phyloP scores from a whole-genome alignment of 2,888 invertebrate species.

The Glyphotaelius pellucidus region DNA sequence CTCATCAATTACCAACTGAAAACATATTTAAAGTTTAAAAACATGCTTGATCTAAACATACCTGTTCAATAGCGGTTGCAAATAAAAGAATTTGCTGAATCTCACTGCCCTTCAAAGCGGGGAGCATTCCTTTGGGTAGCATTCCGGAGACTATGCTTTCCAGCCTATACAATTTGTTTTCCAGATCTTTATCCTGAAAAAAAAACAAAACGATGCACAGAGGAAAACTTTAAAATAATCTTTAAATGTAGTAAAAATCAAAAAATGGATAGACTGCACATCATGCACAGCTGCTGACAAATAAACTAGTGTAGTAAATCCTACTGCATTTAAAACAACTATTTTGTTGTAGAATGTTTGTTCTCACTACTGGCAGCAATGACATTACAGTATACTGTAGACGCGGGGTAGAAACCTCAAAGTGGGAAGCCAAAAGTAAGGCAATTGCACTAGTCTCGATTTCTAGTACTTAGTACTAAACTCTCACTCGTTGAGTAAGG shows the following conservation, averaged over 20 bases:
- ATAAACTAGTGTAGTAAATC: not conserved
- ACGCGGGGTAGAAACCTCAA: no score
- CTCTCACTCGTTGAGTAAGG: no score
- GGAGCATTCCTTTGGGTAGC: slow-evolving; percentile 71
- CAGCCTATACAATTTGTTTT: slow-evolving; percentile 70
- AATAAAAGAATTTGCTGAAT: slow-evolving; percentile 72
- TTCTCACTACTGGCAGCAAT: not conserved
- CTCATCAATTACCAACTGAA: not conserved
- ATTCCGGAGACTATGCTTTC: slow-evolving; percentile 71
- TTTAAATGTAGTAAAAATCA: not conserved
- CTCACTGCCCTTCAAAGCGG: slow-evolving; percentile 70
- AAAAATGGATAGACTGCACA: not conserved
- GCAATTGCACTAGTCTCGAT: no score
- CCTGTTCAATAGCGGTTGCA: slow-evolving; percentile 72
- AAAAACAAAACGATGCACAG: not conserved
- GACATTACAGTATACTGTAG: no score
- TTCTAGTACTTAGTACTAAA: no score
- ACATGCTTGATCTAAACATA: slow-evolving; percentile 59
- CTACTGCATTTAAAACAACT: not conserved
- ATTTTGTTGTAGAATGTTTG: not conserved
- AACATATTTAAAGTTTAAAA: not conserved
- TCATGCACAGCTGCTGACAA: not conserved
- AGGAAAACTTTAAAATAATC: not conserved
- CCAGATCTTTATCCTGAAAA: slow-evolving; percentile 71
- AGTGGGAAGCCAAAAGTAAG: no score